Evolutionary conservation across 2,888 invertebrate genomes (phyloP).

Genomic region (Perithous albicinctus): DNA sequence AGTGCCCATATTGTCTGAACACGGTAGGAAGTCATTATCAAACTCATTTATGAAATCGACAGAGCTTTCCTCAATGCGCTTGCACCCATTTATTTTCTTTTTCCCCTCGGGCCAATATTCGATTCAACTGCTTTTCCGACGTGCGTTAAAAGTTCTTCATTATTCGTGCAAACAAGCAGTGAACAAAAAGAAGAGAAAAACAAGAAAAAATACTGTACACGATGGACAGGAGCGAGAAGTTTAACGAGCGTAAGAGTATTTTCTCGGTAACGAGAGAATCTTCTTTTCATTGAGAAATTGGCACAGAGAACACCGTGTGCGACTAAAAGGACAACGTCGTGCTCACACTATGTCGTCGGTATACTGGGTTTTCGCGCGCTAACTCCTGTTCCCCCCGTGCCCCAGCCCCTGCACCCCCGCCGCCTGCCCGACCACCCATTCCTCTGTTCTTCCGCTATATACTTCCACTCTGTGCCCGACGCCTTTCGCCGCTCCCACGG

Average conservation of each 20-base stretch:
- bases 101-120: not conserved
- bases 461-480: conserved; percentile 29
- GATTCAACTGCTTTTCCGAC: not conserved
- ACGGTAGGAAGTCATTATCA: not conserved
- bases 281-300: conserved; percentile 71
- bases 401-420: too few relatives aligned
- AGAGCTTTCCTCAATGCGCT: not conserved
- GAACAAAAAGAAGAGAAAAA: conserved; percentile 3
- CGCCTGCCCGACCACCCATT: too few relatives aligned
- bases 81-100: not conserved
- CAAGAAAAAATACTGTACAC: not conserved
- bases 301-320: conserved; percentile 64
- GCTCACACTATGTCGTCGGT: conserved; percentile 29
- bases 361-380: conserved; percentile 10
- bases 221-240: conserved; percentile 35
- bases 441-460: conserved; percentile 43
- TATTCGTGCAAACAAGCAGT: not conserved
- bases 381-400: too few relatives aligned
- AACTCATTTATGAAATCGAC: conserved; percentile 32
- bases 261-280: conserved; percentile 42
- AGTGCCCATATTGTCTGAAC: conserved; percentile 5
- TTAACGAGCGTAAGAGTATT: conserved; percentile 54
- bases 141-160: conserved; percentile 7
- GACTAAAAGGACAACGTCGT: conserved; percentile 68
- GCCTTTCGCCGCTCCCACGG: conserved; percentile 47